phyloP scores from a whole-genome alignment of 2,888 invertebrate genomes.

The Pediacus dermestoides region DNA sequence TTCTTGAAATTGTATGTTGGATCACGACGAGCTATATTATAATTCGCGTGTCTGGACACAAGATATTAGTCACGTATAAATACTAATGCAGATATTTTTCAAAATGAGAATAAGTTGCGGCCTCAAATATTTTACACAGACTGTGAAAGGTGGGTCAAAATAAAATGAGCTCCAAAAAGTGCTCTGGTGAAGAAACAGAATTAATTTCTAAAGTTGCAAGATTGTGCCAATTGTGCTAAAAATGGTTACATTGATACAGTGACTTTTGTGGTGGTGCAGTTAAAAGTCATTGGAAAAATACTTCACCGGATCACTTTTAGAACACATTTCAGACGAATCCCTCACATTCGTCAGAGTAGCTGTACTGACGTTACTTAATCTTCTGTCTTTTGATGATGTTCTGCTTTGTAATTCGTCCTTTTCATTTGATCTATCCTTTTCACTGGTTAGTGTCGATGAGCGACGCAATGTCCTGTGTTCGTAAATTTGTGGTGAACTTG shows the following conservation, averaged over 20 bases:
- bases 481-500: constrained; percentile 35
- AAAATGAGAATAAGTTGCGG: no score
- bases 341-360: constrained; percentile 64
- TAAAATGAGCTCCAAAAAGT: constrained; percentile 33
- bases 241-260: neutral
- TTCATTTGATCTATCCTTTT: constrained; percentile 42
- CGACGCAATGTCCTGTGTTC: constrained; percentile 18
- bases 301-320: constrained; percentile 50
- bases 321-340: constrained; percentile 40
- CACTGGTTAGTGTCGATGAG: constrained; percentile 34
- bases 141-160: no score
- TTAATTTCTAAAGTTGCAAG: constrained; percentile 2
- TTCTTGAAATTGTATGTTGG: no score
- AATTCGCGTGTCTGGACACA: no score
- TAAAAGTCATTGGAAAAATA: constrained; percentile 25
- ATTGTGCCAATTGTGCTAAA: constrained; percentile 6
- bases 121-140: no score
- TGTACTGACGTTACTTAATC: constrained; percentile 55
- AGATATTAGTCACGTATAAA: no score
- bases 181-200: constrained; percentile 34
- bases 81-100: no score
- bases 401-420: constrained; percentile 30
- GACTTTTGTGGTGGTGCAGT: constrained; percentile 7
- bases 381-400: constrained; percentile 32
- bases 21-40: no score